Conservation (phyloP, 2,888 invertebrate genomes). For the Himalopsyche kuldschensis region DNA sequence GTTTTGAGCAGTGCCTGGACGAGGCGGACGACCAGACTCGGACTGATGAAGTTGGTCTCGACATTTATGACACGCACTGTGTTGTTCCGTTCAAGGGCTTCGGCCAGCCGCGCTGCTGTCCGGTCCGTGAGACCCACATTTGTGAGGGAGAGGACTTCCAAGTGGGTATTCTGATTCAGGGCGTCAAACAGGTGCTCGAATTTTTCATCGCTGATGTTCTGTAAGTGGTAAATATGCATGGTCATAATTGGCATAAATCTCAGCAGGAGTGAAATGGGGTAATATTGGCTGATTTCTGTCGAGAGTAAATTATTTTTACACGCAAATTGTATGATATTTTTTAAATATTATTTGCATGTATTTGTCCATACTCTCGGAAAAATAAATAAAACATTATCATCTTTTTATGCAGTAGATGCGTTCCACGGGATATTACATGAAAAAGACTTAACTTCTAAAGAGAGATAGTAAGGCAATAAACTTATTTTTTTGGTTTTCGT, state of each 20-base stretch:
- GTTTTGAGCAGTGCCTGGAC: slow-evolving; percentile 84
- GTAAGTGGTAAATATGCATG: slow-evolving; percentile 35
- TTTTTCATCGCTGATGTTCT: slow-evolving; percentile 97
- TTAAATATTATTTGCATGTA: too few relatives aligned
- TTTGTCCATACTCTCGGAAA: too few relatives aligned
- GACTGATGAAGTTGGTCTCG: slow-evolving; percentile 97
- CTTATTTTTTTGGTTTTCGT: too few relatives aligned
- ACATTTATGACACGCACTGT: slow-evolving; percentile 84
- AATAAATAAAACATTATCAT: too few relatives aligned
- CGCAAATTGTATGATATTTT: too few relatives aligned
- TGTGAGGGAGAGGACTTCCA: slow-evolving; percentile 89
- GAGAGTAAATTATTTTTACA: too few relatives aligned
- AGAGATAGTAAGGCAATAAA: too few relatives aligned
- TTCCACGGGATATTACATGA: too few relatives aligned
- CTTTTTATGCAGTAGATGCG: too few relatives aligned
- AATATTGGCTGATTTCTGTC: too few relatives aligned
- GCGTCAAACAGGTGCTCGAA: slow-evolving; percentile 87
- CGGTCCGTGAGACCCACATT: slow-evolving; percentile 93
- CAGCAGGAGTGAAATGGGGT: too few relatives aligned
- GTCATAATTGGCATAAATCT: neutral
- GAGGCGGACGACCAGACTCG: slow-evolving; percentile 81
- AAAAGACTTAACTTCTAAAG: too few relatives aligned
- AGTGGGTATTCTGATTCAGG: slow-evolving; percentile 84
- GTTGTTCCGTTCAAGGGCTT: slow-evolving; percentile 79
- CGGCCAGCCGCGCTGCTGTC: slow-evolving; percentile 78